Evolutionary conservation across 2,797 vertebrate genomes (phyloP), one percentile per base, ranked within the genome.

Genomic region (Glossophaga mutica): DNA sequence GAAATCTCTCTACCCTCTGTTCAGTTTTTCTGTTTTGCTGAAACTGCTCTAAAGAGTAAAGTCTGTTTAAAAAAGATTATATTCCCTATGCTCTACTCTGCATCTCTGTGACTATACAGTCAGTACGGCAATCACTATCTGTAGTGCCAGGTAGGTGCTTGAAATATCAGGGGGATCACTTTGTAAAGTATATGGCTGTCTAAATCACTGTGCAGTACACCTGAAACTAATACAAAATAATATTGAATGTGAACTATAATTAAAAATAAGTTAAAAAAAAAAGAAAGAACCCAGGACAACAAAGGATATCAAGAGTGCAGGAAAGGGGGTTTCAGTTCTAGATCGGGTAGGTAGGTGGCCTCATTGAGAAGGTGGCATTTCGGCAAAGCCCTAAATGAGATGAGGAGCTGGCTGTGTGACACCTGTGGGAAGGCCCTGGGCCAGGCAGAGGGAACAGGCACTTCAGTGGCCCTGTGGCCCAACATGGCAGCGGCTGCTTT

Each of bases 391-490:
- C 50, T 18, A 0, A 3, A 24, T 18, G 79, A 70, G 10, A 16
- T 0, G 19, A 48, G 24, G 26, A n/a, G 10, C 2, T 0, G 0
- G 39, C 48, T 10, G 1, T 42, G 50, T 3, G 50, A 19, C 9
- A 39, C 21, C 11, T 6, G 26, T 29, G 62, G 16, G 42, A 76
- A 16, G 50, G 18, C 19, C 2, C 2, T 5, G 55, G 62, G 48
- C 18, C 57, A 6, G 3, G 42, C 5, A 9, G 39, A 55, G 26
- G 26, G 4, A n/a, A 42, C 14, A 50, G 62, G 10, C 39, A 10
- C 6, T 0, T 21, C 9, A 4, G 3, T 1, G 8, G 29, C 18
- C 50, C 59, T 0, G 3, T 2, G n/a, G 26, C 9, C 39, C 15
- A 0, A 19, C 0, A 0, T 0, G 22, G 34, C 29, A 21, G 59